phyloP scores from a whole-genome alignment of 2,888 invertebrate species.

The Acrocyrtus sp. region DNA sequence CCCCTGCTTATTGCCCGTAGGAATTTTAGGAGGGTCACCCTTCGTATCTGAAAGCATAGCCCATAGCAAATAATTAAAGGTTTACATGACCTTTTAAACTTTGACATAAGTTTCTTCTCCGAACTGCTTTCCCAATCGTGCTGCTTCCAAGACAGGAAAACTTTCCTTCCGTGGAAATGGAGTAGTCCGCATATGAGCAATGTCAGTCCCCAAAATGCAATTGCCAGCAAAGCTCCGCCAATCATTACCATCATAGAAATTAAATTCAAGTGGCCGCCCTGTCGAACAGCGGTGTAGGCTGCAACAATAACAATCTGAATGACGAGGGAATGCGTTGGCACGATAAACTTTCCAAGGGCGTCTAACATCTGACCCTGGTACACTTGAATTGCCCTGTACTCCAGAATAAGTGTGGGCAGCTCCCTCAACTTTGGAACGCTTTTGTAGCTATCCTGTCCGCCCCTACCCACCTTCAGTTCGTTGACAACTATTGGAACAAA shows the following conservation, averaged over 20 bases:
- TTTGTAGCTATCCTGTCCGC: neutral
- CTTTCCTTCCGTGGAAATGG: constrained; percentile 1
- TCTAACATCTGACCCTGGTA: neutral
- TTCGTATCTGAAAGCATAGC: neutral
- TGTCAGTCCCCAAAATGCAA: neutral
- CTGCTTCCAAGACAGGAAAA: constrained; percentile 7
- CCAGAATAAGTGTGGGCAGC: neutral
- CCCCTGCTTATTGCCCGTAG: constrained; percentile 4
- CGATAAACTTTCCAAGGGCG: neutral
- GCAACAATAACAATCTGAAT: neutral
- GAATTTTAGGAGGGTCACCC: neutral
- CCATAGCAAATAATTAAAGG: constrained; percentile 9
- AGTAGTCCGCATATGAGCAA: constrained; percentile 3
- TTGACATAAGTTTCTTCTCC: constrained; percentile 13
- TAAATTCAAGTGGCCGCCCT: neutral
- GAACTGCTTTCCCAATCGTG: neutral
- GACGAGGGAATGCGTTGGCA: constrained; percentile 6
- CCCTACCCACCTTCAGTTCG: neutral
- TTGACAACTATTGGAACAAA: neutral
- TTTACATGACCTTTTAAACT: constrained; percentile 12
- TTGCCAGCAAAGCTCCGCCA: neutral
- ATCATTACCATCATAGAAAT: neutral
- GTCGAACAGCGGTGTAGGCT: neutral
- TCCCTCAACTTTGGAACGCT: neutral
- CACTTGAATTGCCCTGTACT: constrained; percentile 14